Percentiles rank a stretch among this genome's conserved stretches.
Conservation (phyloP, 1,140 invertebrate genomes). For the Panulirus ornatus region DNA sequence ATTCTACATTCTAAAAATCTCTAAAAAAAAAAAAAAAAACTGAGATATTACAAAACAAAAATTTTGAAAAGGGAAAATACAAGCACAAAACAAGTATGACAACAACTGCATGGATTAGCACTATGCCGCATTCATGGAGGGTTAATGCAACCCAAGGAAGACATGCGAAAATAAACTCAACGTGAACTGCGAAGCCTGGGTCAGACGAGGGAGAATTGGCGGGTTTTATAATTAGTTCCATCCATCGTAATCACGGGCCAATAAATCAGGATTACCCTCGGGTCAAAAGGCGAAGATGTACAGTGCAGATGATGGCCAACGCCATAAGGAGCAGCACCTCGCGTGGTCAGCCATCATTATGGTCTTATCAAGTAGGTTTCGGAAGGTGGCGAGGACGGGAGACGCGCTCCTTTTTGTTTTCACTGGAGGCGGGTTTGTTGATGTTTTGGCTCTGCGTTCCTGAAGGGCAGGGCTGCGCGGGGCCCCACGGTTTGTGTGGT, state of each 20-base stretch:
- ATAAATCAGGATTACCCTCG: slow-evolving; percentile 47
- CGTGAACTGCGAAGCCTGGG: not conserved
- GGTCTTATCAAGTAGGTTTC: slow-evolving; percentile 17
- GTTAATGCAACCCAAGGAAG: not conserved
- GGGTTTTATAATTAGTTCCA: slow-evolving; percentile 50
- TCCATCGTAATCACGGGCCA: slow-evolving; percentile 30
- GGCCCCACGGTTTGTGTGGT: too few relatives aligned
- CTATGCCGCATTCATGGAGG: too few relatives aligned
- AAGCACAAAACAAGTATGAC: too few relatives aligned
- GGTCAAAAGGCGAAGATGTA: slow-evolving; percentile 37
- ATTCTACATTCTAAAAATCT: too few relatives aligned
- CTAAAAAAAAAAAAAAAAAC: too few relatives aligned
- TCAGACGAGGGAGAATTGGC: slow-evolving; percentile 34
- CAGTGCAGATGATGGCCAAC: slow-evolving; percentile 14
- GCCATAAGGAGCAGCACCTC: slow-evolving; percentile 42
- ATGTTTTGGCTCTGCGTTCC: too few relatives aligned
- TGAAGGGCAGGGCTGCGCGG: too few relatives aligned
- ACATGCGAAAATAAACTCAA: not conserved
- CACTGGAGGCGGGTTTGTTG: not conserved
- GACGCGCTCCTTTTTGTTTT: not conserved
- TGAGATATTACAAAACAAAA: slow-evolving; percentile 4
- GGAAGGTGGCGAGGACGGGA: slow-evolving; percentile 17
- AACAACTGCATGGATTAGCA: too few relatives aligned
- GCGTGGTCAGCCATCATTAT: not conserved
- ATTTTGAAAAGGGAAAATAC: too few relatives aligned